phyloP scores from a whole-genome alignment of 2,888 invertebrate genomes.

The Camponotus fellah region DNA sequence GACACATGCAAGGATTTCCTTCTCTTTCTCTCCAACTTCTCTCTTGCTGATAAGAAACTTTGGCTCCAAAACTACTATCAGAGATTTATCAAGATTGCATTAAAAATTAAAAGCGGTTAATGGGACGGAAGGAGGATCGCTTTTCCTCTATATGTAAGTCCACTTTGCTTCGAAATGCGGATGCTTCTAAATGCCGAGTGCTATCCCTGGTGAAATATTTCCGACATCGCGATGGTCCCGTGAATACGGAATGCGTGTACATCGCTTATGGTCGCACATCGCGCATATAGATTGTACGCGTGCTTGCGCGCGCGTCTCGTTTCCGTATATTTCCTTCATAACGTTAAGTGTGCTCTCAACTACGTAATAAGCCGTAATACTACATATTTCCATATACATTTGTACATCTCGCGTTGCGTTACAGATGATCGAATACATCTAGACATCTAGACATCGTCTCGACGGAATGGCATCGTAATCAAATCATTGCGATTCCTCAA shows the following conservation, averaged over 20 bases:
- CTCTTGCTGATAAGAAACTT: background rate
- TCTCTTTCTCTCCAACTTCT: background rate
- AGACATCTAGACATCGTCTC: background rate
- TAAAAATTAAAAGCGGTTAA: conserved; percentile 1
- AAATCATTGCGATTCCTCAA: background rate
- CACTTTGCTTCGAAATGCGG: conserved; percentile 21
- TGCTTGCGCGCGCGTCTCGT: conserved; percentile 55
- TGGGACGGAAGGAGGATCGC: background rate
- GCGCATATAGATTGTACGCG: conserved; percentile 40
- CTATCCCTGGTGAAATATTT: conserved; percentile 41
- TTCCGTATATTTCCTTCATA: conserved; percentile 65
- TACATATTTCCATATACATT: conserved; percentile 61
- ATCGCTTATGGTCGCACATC: conserved; percentile 43
- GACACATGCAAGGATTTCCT: background rate
- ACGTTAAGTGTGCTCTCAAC: conserved; percentile 66
- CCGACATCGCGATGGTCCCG: conserved; percentile 33
- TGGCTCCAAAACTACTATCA: background rate
- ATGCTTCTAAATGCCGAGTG: conserved; percentile 40
- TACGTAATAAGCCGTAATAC: conserved; percentile 69
- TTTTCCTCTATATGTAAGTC: background rate
- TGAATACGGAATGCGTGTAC: conserved; percentile 33
- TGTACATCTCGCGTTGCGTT: conserved; percentile 37
- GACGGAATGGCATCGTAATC: background rate
- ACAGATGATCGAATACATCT: conserved; percentile 47
- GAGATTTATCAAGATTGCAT: background rate